Evolutionary conservation across 2,113 vertebrate genomes (phyloP).

Genomic region (Ictalurus punctatus): DNA sequence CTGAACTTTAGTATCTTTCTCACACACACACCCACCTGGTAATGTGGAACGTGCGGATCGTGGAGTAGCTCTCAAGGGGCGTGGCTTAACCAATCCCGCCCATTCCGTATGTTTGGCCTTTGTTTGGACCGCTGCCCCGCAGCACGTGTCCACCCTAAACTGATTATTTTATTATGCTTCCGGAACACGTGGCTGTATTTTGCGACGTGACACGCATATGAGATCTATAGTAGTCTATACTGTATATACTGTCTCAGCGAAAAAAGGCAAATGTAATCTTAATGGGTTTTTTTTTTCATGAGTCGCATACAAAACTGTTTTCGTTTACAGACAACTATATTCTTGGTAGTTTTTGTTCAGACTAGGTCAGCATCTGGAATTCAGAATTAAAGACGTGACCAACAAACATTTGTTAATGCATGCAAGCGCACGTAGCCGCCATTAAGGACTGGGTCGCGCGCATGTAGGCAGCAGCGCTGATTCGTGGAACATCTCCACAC

Average conservation of each 20-base stretch:
- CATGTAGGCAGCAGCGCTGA: constrained; percentile 60
- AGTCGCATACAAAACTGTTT: not conserved
- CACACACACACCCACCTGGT: constrained; percentile 8
- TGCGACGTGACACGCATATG: not conserved
- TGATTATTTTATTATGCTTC: constrained; percentile 18
- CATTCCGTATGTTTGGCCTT: not conserved
- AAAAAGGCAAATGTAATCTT: not conserved
- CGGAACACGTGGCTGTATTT: constrained; percentile 6
- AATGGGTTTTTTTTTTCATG: not conserved
- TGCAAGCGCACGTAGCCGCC: constrained; percentile 68
- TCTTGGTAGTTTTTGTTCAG: not conserved
- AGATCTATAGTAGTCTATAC: not conserved
- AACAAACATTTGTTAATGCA: constrained; percentile 23
- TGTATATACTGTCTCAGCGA: not conserved
- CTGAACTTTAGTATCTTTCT: not conserved
- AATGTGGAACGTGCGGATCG: constrained; percentile 68
- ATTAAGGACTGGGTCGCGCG: constrained; percentile 66
- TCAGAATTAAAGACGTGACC: not conserved
- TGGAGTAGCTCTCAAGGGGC: constrained; percentile 51
- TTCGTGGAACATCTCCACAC: not conserved
- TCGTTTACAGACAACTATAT: not conserved
- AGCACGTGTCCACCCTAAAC: constrained; percentile 2
- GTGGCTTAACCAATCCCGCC: not conserved
- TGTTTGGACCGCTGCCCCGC: not conserved
- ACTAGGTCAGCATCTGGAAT: not conserved